phyloP scores from a whole-genome alignment of 1,140 invertebrate species.

The Calycopis cecrops region DNA sequence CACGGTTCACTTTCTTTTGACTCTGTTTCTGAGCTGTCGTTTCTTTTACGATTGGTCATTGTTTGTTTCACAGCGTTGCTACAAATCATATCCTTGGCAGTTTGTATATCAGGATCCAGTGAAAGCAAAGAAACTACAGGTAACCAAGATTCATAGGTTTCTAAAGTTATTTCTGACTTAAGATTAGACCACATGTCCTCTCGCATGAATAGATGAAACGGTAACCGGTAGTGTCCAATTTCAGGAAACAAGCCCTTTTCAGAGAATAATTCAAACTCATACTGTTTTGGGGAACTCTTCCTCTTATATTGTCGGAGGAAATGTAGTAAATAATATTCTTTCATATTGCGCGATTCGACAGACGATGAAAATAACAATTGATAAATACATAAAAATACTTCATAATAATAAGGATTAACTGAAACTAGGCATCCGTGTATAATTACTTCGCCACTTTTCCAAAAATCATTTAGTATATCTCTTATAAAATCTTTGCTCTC shows the following conservation, averaged over 20 bases:
- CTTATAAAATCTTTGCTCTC: conserved; percentile 54
- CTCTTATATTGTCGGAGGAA: conserved; percentile 67
- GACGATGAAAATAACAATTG: conserved; percentile 45
- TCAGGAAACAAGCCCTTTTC: conserved; percentile 70
- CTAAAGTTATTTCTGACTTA: conserved; percentile 70
- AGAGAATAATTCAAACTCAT: conserved; percentile 71
- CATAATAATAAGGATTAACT: conserved; percentile 72
- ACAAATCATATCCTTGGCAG: conserved; percentile 69
- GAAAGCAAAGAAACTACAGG: conserved; percentile 58
- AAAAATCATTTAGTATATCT: conserved; percentile 63
- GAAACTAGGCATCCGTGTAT: conserved; percentile 59
- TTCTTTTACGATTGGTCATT: conserved; percentile 59
- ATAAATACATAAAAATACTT: conserved; percentile 67
- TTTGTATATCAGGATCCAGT: conserved; percentile 60
- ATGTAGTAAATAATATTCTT: conserved; percentile 63
- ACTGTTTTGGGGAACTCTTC: conserved; percentile 62
- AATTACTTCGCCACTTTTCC: conserved; percentile 69
- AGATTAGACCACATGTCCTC: conserved; percentile 71
- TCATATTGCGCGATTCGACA: conserved; percentile 43
- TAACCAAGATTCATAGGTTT: conserved; percentile 68
- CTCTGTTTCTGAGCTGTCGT: conserved; percentile 37
- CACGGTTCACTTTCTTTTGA: conserved; percentile 52
- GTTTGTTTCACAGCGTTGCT: conserved; percentile 72
- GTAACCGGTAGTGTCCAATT: conserved; percentile 66
- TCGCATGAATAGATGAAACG: conserved; percentile 67